These are phyloP conservation scores for Apus apus DNA, from an alignment of 2,113 vertebrate species.

Conservation along the genomic window DNA sequence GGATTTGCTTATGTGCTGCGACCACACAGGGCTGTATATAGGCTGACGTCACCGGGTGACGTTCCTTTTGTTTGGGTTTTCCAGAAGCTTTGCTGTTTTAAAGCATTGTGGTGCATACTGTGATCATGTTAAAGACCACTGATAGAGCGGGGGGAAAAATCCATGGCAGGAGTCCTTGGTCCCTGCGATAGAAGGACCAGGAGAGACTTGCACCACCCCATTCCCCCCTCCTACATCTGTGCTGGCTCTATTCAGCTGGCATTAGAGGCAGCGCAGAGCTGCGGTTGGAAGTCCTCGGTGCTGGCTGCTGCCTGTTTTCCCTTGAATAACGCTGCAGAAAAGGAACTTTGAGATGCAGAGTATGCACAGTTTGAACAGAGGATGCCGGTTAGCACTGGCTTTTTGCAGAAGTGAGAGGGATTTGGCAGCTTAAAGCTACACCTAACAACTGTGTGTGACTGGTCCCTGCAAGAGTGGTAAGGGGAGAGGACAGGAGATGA, in stretches of 20 bases:
- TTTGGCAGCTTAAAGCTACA: not conserved
- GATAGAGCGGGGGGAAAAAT: not conserved
- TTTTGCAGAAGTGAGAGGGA: not conserved
- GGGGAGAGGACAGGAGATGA: not conserved
- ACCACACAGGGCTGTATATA: constrained; percentile 98
- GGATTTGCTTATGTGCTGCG: constrained; percentile 94
- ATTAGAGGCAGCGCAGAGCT: constrained; percentile 53
- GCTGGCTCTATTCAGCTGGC: constrained; percentile 52
- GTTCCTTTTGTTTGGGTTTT: constrained; percentile 88
- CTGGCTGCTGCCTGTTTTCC: constrained; percentile 38
- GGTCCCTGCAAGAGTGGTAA: not conserved
- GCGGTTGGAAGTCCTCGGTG: constrained; percentile 40
- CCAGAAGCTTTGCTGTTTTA: constrained; percentile 84
- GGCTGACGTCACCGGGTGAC: constrained; percentile 96
- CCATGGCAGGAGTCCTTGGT: constrained; percentile 32
- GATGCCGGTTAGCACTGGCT: constrained; percentile 1
- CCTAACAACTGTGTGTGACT: not conserved
- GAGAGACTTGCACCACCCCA: constrained; percentile 30
- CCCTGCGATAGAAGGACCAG: constrained; percentile 20
- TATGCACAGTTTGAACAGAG: not conserved
- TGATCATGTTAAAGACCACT: constrained; percentile 62
- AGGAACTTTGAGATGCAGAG: constrained; percentile 44
- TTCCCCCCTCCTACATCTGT: not conserved
- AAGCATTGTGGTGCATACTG: constrained; percentile 72
- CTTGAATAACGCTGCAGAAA: not conserved